These are phyloP conservation scores for Cinclus cinclus DNA, from an alignment of 2,113 vertebrate species.

Conservation along the genomic window DNA sequence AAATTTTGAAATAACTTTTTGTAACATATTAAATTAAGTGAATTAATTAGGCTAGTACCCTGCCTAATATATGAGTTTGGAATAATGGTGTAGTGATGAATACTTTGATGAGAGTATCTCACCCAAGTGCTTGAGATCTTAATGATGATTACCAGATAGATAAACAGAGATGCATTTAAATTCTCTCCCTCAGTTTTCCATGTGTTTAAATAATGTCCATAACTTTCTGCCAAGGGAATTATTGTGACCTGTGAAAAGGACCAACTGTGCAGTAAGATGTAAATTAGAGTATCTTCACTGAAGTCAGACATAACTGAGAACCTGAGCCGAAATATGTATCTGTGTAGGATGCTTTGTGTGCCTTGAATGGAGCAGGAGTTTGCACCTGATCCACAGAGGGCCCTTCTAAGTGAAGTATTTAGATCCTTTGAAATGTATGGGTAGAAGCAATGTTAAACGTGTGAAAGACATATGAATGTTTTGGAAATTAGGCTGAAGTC, in stretches of 20 bases:
- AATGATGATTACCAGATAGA: not conserved
- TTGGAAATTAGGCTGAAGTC: not conserved
- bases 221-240: not conserved
- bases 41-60: not conserved
- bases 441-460: not conserved
- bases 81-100: not conserved
- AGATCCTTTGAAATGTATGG: not conserved
- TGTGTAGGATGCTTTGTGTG: not conserved
- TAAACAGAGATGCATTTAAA: not conserved
- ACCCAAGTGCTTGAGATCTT: not conserved
- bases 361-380: not conserved
- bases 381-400: not conserved
- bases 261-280: not conserved
- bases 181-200: not conserved
- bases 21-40: constrained; percentile 25
- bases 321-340: not conserved
- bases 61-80: not conserved
- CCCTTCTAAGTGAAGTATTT: not conserved
- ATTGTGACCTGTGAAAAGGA: not conserved
- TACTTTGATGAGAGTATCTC: not conserved
- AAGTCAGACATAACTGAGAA: not conserved
- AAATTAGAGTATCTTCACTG: not conserved
- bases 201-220: not conserved
- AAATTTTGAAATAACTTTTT: constrained; percentile 61
- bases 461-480: not conserved